Evolutionary conservation across 2,888 invertebrate species (phyloP), one percentile per base, ranked within the genome.

Genomic region (Protodeltote pygarga): DNA sequence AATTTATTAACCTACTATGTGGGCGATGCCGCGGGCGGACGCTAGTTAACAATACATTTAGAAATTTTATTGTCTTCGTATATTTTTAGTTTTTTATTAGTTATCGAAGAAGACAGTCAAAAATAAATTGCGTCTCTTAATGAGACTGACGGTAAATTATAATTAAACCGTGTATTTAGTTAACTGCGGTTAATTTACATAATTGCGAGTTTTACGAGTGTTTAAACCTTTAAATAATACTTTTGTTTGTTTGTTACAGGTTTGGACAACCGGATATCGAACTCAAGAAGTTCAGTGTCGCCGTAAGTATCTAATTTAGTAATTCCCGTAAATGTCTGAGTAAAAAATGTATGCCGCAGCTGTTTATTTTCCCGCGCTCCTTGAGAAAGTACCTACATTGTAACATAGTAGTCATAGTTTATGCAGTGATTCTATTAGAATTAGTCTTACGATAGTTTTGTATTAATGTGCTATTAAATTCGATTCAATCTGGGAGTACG

Each of bases 241-340:
- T 37, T 50, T 60, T 66, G 65, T 72, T 71, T 65, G 61, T 76
- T n/a, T 75, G 71, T 87, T 83, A 61, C 89, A 92, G 92, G 87
- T 75, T 74, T 89, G 55, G 90, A 90, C 77, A 90, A 88, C 75
- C 90, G 89, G 88, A 89, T 91, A 91, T 67, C 89, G 78, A 83
- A 93, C 85, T 73, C 93, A 65, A 69, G 89, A 58, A 87, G 79
- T 77, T 87, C 89, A 39, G 85, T 85, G 29, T 91, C 92, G 25
- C 90, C 89, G 92, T 92, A 70, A 91, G 92, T 91, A 76, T 23
- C 25, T 38, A 15, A 16, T 46, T 44, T 39, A 51, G 19, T 35
- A 33, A 39, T n/a, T 25, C 35, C 25, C 19, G 23, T 40, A 32
- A 25, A 39, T 19, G 47, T 27, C 11, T 1, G 8, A 25, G 33